Evolutionary conservation across 1,140 invertebrate genomes (phyloP).

Genomic region (Dreissena polymorpha): DNA sequence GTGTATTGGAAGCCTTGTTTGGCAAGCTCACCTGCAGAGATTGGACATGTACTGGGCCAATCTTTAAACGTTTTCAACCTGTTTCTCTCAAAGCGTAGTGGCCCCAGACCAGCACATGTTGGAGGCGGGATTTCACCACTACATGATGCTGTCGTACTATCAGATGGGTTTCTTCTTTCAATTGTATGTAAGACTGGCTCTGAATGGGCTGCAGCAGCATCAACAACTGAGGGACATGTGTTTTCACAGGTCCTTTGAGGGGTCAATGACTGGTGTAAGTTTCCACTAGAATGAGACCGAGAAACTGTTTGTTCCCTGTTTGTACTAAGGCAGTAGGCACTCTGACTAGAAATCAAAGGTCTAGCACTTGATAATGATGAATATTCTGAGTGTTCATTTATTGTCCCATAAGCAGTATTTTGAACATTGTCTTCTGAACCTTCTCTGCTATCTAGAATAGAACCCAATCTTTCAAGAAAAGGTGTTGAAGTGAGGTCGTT

Average conservation of each 20-base stretch:
- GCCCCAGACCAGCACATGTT: constrained; percentile 84
- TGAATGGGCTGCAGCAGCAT: neutral
- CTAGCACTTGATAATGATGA: neutral
- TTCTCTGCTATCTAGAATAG: neutral
- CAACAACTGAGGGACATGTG: neutral
- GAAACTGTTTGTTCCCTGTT: neutral
- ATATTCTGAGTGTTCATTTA: neutral
- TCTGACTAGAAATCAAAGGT: neutral
- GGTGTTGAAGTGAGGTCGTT: neutral
- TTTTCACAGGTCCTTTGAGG: too few species aligned
- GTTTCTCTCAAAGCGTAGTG: constrained; percentile 80
- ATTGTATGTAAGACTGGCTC: neutral
- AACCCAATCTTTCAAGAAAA: neutral
- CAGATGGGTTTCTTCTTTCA: neutral
- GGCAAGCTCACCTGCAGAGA: constrained; percentile 87
- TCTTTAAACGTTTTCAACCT: constrained; percentile 84
- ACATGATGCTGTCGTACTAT: neutral
- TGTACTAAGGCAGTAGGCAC: neutral
- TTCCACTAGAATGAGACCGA: neutral
- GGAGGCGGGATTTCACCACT: constrained; percentile 37
- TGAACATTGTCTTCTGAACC: constrained; percentile 2
- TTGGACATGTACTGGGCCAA: constrained; percentile 86
- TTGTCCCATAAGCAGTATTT: neutral
- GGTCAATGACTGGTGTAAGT: too few species aligned
- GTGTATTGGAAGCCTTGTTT: constrained; percentile 90